Conservation (phyloP, 1,140 invertebrate genomes). For the Pemphigus obesinymphae region DNA sequence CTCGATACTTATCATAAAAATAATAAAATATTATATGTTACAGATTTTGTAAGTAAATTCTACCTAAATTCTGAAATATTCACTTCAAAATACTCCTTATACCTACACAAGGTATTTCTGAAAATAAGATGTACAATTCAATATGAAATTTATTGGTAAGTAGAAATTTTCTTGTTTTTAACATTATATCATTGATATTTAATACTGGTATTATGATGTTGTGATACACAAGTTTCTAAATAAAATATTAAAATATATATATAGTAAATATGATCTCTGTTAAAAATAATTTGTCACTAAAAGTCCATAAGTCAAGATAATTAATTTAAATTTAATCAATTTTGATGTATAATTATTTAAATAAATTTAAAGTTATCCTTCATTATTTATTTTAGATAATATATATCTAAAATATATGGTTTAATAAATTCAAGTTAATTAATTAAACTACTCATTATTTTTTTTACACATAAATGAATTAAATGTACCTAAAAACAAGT, state of each 20-base stretch:
- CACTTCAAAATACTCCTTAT: too few species aligned
- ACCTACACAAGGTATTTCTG: too few species aligned
- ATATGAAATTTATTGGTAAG: too few species aligned
- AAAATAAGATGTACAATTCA: too few species aligned
- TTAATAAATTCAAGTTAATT: neutral
- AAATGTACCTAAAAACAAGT: neutral
- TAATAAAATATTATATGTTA: neutral
- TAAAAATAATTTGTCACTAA: neutral
- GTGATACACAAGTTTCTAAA: neutral
- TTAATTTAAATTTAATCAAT: neutral
- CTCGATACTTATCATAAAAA: neutral
- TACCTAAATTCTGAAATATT: too few species aligned
- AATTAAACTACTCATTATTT: neutral
- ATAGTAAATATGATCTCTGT: too few species aligned
- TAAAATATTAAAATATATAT: neutral
- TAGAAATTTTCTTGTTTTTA: too few species aligned
- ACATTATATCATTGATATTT: too few species aligned
- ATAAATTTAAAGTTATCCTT: too few species aligned
- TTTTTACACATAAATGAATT: neutral
- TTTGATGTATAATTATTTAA: neutral
- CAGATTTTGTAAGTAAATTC: too few species aligned
- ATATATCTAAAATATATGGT: neutral
- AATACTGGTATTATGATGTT: too few species aligned
- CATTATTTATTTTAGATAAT: neutral
- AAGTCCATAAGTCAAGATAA: neutral